A percentile compares a stretch with the other conserved stretches of the same genome.
Evolutionary conservation across 2,797 vertebrate species (phyloP).

Genomic region (Sebastes minor): DNA sequence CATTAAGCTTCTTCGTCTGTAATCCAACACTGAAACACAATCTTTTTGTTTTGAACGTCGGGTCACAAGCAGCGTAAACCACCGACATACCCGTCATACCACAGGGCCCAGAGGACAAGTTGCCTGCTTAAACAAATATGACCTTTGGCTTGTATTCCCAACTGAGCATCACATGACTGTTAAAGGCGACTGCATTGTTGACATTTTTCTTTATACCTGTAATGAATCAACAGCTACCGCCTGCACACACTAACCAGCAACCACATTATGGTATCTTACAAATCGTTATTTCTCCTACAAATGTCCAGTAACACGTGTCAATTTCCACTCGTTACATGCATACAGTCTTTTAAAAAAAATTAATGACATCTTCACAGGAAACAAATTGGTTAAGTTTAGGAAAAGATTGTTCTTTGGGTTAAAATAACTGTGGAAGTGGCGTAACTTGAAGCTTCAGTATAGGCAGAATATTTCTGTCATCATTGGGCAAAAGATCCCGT

Average conservation of each 20-base stretch:
- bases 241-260: background rate
- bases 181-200: conserved; percentile 1
- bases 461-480: too few relatives aligned
- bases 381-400: too few relatives aligned
- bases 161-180: conserved; percentile 32
- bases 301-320: too few relatives aligned
- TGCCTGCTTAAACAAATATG: conserved; percentile 36
- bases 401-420: too few relatives aligned
- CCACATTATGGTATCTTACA: background rate
- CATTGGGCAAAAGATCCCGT: too few relatives aligned
- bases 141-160: conserved; percentile 49
- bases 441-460: too few relatives aligned
- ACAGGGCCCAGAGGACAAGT: conserved; percentile 39
- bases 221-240: background rate
- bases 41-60: conserved; percentile 32
- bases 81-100: conserved; percentile 58
- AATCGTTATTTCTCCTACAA: too few relatives aligned
- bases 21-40: conserved; percentile 46
- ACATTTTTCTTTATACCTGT: background rate
- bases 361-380: too few relatives aligned
- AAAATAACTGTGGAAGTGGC: too few relatives aligned
- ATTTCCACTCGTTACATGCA: too few relatives aligned
- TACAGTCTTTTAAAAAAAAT: too few relatives aligned
- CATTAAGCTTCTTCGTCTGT: conserved; percentile 23
- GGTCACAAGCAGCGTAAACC: conserved; percentile 41